These are phyloP conservation scores for Panthera uncia DNA, from an alignment of 2,113 vertebrate genomes.

Conservation along the genomic window DNA sequence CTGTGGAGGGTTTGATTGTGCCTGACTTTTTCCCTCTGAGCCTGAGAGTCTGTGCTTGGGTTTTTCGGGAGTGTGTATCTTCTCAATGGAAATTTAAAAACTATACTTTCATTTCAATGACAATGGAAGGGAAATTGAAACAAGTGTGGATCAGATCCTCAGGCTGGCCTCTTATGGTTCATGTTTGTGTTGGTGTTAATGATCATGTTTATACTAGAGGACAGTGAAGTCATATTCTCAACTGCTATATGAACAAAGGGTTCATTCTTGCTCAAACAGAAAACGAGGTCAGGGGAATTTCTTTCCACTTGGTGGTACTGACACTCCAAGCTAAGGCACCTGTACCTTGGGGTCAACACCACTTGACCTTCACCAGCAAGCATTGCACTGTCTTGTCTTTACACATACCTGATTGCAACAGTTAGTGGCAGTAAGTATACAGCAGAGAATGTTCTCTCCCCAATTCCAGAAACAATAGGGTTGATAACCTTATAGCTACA, in stretches of 20 bases:
- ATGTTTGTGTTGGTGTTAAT: not conserved
- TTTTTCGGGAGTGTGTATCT: not conserved
- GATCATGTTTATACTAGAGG: not conserved
- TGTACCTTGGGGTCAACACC: not conserved
- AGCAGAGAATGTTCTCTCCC: not conserved
- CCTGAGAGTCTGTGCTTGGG: not conserved
- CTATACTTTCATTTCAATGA: not conserved
- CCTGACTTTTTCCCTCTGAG: not conserved
- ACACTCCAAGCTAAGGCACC: not conserved
- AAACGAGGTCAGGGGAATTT: not conserved
- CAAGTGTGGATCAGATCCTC: not conserved
- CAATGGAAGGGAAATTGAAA: not conserved
- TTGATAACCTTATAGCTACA: not conserved
- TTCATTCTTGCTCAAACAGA: not conserved
- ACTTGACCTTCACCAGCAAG: not conserved
- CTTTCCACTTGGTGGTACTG: too few relatives aligned
- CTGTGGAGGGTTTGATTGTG: not conserved
- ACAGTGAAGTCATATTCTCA: not conserved
- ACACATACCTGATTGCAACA: not conserved
- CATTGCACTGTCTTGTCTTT: not conserved
- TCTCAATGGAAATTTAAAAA: not conserved
- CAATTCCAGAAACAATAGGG: not conserved
- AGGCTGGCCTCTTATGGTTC: not conserved
- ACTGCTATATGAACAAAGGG: not conserved
- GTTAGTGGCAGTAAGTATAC: not conserved